A percentile compares a stretch with the other conserved stretches of the same genome.
Evolutionary conservation across 2,888 invertebrate species (phyloP).

Genomic region (Ormyrus pomaceus): DNA sequence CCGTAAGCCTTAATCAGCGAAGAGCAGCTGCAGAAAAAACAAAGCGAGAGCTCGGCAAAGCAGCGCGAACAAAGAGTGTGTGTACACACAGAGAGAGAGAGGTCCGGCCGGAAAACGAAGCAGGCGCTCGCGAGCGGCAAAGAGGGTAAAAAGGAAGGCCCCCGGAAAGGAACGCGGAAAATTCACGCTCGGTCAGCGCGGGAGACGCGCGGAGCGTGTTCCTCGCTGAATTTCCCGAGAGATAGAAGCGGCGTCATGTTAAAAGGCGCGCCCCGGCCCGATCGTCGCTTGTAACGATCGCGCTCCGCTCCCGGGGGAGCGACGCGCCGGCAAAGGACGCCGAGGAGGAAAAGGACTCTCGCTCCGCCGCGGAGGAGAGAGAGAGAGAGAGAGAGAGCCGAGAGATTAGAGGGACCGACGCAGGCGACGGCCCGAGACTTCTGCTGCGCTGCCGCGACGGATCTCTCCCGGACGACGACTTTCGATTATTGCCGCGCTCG

Average conservation of each 20-base stretch:
- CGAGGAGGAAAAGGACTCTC: too few relatives aligned
- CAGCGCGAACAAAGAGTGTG: neutral
- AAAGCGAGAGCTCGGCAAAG: neutral
- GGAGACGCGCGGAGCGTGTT: slow-evolving; percentile 24
- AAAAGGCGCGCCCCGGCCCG: slow-evolving; percentile 33
- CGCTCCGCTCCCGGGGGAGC: slow-evolving; percentile 34
- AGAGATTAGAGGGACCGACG: neutral
- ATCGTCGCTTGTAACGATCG: slow-evolving; percentile 19
- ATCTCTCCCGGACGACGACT: neutral
- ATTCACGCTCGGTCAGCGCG: slow-evolving; percentile 57
- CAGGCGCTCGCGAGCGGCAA: too few relatives aligned
- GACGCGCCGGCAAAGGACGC: slow-evolving; percentile 1
- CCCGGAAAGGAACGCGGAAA: slow-evolving; percentile 41
- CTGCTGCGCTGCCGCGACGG: neutral
- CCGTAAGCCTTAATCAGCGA: too few relatives aligned
- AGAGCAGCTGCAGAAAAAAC: neutral
- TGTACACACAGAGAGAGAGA: slow-evolving; percentile 8
- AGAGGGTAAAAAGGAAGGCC: too few relatives aligned
- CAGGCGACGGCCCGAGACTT: neutral
- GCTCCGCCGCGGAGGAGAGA: too few relatives aligned
- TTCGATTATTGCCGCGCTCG: too few relatives aligned
- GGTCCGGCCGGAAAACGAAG: neutral
- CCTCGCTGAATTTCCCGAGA: slow-evolving; percentile 55
- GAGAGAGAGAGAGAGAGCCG: too few relatives aligned
- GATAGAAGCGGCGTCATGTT: slow-evolving; percentile 49